Conservation (phyloP, 2,113 vertebrate genomes). For the Agelaius tricolor region DNA sequence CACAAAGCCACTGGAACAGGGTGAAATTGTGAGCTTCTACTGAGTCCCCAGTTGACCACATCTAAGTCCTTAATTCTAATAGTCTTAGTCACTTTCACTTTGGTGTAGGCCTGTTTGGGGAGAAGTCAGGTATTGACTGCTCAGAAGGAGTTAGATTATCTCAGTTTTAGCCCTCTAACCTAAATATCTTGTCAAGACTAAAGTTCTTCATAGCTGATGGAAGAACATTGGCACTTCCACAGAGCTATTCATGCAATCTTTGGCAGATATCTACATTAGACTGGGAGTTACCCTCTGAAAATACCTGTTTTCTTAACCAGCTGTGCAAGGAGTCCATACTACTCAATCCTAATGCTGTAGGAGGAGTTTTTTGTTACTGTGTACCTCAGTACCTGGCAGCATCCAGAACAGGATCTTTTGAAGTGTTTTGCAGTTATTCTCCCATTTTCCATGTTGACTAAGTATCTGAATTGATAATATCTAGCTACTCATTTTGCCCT, state of each 20-base stretch:
- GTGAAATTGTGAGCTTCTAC: background rate
- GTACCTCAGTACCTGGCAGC: background rate
- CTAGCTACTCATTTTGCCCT: background rate
- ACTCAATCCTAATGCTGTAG: background rate
- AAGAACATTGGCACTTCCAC: background rate
- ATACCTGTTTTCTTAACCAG: background rate
- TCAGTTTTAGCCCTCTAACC: background rate
- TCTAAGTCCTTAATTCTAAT: background rate
- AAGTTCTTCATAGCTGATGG: background rate
- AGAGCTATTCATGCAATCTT: background rate
- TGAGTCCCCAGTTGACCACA: background rate
- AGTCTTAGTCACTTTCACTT: background rate
- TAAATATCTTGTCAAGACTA: background rate
- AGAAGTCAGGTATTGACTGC: background rate
- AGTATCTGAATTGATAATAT: background rate
- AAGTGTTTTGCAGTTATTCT: background rate
- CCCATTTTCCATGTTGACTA: background rate
- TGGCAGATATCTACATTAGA: background rate
- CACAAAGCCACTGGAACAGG: background rate
- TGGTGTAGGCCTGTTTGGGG: background rate
- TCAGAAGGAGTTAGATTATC: background rate
- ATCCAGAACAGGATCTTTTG: background rate
- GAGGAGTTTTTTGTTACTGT: background rate
- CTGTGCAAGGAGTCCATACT: background rate
- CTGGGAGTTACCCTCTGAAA: background rate